Evolutionary conservation across 2,113 vertebrate species (phyloP).

Genomic region (Plecotus auritus): DNA sequence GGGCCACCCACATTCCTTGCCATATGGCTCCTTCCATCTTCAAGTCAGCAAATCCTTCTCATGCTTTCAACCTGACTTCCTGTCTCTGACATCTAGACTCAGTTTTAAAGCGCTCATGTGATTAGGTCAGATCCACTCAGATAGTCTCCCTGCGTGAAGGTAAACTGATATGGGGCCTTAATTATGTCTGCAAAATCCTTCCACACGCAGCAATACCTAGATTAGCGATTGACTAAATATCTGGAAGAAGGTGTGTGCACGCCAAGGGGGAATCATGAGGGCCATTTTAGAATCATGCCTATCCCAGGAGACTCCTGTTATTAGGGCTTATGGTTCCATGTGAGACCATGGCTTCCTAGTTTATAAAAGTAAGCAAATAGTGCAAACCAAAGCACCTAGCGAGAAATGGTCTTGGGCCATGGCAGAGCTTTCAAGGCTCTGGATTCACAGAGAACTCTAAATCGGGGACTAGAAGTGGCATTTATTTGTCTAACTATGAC

Average conservation of each 20-base stretch:
- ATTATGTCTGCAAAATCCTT: background rate
- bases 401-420: background rate
- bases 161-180: background rate
- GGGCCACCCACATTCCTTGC: background rate
- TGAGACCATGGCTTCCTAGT: background rate
- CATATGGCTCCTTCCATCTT: background rate
- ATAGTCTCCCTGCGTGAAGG: background rate
- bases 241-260: background rate
- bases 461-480: background rate
- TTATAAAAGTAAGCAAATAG: background rate
- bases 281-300: background rate
- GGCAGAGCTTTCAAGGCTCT: background rate
- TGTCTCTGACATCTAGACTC: background rate
- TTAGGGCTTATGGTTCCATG: background rate
- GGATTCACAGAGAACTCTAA: background rate
- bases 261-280: background rate
- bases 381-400: background rate
- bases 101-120: background rate
- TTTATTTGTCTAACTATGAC: background rate
- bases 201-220: background rate
- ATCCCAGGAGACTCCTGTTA: background rate
- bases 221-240: background rate
- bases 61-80: background rate
- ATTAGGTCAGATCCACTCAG: background rate
- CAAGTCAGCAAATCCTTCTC: background rate